A percentile compares a stretch with the other conserved stretches of the same genome.
These are phyloP conservation scores for Chaitophorus viminalis DNA, from an alignment of 2,888 invertebrate genomes.

Conservation along the genomic window DNA sequence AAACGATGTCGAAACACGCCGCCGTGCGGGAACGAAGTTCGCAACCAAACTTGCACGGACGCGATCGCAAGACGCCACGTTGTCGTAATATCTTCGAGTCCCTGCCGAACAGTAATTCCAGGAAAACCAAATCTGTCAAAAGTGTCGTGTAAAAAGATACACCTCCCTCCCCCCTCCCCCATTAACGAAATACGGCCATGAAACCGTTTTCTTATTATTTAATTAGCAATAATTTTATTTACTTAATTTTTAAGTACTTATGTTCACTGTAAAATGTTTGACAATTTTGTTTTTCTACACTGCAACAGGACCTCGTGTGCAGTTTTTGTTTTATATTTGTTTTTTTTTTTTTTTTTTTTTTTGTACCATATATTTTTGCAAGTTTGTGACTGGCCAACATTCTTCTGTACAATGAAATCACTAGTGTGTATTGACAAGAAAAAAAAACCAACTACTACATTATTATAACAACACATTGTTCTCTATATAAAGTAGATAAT, in stretches of 20 bases:
- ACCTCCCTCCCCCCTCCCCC: neutral
- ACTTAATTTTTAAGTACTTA: neutral
- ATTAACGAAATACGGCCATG: neutral
- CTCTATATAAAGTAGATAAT: constrained; percentile 1
- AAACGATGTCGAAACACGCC: neutral
- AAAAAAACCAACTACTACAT: neutral
- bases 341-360: neutral
- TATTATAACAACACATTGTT: neutral
- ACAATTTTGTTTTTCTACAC: neutral
- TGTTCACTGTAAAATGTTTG: neutral
- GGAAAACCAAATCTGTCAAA: neutral
- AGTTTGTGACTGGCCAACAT: neutral
- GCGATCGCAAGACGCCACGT: neutral
- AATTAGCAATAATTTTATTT: neutral
- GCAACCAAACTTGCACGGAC: neutral
- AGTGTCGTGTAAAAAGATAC: neutral
- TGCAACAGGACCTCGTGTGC: neutral
- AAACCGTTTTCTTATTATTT: neutral
- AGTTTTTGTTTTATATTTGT: neutral
- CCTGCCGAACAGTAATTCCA: neutral
- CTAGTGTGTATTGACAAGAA: too few relatives aligned
- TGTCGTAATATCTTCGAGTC: neutral
- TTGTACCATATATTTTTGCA: neutral
- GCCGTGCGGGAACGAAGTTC: neutral
- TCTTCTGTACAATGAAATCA: neutral